Evolutionary conservation across 1,140 invertebrate species (phyloP).

Genomic region (Drosophila oshimai): DNA sequence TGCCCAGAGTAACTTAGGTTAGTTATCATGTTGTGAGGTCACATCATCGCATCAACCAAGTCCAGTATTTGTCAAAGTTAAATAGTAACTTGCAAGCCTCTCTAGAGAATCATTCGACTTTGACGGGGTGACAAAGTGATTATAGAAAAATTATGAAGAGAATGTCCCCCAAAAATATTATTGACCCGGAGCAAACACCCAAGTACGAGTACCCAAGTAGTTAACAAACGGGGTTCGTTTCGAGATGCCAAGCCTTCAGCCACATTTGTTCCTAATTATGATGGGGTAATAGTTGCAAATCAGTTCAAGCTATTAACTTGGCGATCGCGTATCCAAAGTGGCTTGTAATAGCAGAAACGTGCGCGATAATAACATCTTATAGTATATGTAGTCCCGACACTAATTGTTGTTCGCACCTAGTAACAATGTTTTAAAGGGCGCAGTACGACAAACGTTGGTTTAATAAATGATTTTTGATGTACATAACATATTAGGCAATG

Average conservation of each 20-base stretch:
- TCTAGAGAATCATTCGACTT: conserved; percentile 5
- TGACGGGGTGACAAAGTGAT: not conserved
- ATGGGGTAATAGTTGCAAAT: conserved; percentile 51
- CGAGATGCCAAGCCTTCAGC: not conserved
- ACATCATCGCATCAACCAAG: not conserved
- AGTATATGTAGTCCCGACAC: not conserved
- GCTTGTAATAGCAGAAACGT: conserved; percentile 45
- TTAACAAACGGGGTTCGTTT: conserved; percentile 34
- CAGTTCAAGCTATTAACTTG: conserved; percentile 46
- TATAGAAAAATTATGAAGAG: not conserved
- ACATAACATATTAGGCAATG: too few species aligned
- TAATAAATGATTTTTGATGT: too few species aligned
- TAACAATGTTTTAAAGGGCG: not conserved
- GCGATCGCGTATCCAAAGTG: conserved; percentile 1
- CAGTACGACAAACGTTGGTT: too few species aligned
- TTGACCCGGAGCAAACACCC: conserved; percentile 43
- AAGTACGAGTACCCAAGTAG: conserved; percentile 41
- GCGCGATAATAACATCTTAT: conserved; percentile 28
- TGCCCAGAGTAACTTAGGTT: conserved; percentile 31
- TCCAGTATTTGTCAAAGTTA: conserved; percentile 27
- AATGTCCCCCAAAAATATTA: conserved; percentile 11
- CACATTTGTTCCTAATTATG: conserved; percentile 31
- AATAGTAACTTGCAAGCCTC: conserved; percentile 7
- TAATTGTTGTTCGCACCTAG: conserved; percentile 8
- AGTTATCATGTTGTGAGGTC: conserved; percentile 22